phyloP scores from a whole-genome alignment of 2,113 vertebrate genomes.

The Pomatostomus ruficeps region DNA sequence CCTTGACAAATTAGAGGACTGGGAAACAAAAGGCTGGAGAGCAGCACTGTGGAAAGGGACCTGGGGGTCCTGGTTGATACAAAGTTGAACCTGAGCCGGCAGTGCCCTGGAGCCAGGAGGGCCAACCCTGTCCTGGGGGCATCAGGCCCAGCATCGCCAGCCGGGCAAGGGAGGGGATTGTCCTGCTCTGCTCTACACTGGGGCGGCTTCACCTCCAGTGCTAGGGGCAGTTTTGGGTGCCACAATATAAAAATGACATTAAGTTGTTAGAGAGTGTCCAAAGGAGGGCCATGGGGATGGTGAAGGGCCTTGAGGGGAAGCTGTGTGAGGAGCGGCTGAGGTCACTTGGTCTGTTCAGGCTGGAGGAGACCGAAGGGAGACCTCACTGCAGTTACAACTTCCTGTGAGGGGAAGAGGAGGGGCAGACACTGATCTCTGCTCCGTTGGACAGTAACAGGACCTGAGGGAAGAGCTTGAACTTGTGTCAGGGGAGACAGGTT shows the following conservation, averaged over 20 bases:
- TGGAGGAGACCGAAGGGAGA: neutral
- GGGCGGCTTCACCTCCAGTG: accelerated
- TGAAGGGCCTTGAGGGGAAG: neutral
- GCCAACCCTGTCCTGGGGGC: accelerated
- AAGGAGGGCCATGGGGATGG: accelerated
- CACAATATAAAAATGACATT: accelerated
- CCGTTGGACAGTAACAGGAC: neutral
- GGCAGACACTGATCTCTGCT: neutral
- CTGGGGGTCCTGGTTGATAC: accelerated
- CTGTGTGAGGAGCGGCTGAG: accelerated
- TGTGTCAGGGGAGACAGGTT: accelerated
- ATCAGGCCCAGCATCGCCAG: neutral
- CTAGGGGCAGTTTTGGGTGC: neutral
- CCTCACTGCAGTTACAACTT: neutral
- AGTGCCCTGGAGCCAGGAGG: neutral
- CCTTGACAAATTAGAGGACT: neutral
- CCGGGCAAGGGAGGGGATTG: neutral
- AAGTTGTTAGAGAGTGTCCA: accelerated
- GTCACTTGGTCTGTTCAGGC: neutral
- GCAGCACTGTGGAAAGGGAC: accelerated
- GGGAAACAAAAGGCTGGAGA: neutral
- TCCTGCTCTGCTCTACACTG: accelerated
- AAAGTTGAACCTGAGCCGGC: accelerated
- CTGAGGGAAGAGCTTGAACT: neutral
- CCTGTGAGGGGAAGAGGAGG: neutral